phyloP scores from a whole-genome alignment of 2,797 vertebrate species.

The Erpetoichthys calabaricus region DNA sequence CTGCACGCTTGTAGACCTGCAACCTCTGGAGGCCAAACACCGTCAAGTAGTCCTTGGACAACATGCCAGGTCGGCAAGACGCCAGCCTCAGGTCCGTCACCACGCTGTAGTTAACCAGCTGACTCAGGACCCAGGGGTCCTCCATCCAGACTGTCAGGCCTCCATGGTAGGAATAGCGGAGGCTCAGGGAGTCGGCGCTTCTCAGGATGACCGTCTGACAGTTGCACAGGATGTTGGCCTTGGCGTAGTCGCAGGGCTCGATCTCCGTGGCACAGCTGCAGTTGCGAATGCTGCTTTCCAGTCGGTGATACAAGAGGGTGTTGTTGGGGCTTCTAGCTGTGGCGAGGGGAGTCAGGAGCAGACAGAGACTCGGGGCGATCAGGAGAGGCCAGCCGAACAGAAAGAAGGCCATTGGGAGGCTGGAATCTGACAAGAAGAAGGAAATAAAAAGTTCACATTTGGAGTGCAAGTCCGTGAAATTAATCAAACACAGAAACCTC shows the following conservation, averaged over 20 bases:
- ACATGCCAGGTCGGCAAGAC: constrained; percentile 24
- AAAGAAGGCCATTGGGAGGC: too few species aligned
- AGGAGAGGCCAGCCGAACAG: too few species aligned
- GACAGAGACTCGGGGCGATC: constrained; percentile 5
- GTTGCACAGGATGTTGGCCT: constrained; percentile 35
- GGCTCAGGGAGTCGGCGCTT: constrained; percentile 14
- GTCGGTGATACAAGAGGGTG: constrained; percentile 34
- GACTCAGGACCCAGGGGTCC: constrained; percentile 33
- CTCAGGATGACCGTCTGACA: constrained; percentile 30
- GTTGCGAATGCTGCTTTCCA: constrained; percentile 29
- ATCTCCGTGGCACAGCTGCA: constrained; percentile 34
- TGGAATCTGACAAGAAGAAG: too few species aligned
- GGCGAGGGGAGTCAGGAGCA: neutral
- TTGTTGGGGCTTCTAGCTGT: constrained; percentile 14
- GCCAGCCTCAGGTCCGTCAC: constrained; percentile 33
- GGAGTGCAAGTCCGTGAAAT: too few species aligned
- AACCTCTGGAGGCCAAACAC: constrained; percentile 34
- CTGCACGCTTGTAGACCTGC: constrained; percentile 25
- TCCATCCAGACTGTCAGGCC: constrained; percentile 33
- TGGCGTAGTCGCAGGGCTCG: constrained; percentile 29
- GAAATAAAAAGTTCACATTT: too few species aligned
- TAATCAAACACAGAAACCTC: too few species aligned
- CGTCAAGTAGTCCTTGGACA: constrained; percentile 22
- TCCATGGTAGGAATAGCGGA: constrained; percentile 17
- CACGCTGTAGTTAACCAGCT: constrained; percentile 33